Base-by-base conservation (phyloP, 2,888 invertebrate genomes). In the Drosophila incognita region DNA sequence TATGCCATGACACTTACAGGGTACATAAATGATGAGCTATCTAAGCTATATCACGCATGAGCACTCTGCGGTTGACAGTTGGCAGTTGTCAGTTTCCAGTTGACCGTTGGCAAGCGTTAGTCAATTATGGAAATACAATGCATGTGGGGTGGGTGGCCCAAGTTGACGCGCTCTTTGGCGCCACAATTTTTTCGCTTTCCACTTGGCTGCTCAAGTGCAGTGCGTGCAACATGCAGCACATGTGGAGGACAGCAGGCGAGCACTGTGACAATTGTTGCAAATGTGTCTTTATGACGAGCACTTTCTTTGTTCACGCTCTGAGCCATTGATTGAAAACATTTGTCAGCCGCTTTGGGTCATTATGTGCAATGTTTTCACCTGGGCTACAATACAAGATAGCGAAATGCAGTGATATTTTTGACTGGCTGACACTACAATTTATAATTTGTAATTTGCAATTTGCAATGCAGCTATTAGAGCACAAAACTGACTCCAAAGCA, bases 231-330 rank as follows among this genome's bases (percentile, higher is more conserved):
- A 52, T 54, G 53, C 54, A 11, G 36, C 36, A 33, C 53, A 68
- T 71, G 71, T 75, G 73, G 57, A 36, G 57, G 60, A 67, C 59
- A 70, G 21, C 42, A 27, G 62, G 49, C 35, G 58, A 49, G 35
- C 48, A 49, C 68, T 53, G 62, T 40, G 81, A 86, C 89, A 78
- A 83, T 72, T 66, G 69, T 48, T 58, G 51, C 65, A 61, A 46
- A 67, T 51, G 68, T 31, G 18, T 48, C 27, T 61, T 21, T 46
- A 15, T 15, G 46, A 18, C 35, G 46, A 38, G 31, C 66, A 68
- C 81, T 89, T 89, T 88, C 79, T 83, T 81, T 76, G 57, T 89
- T 86, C 84, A 83, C 82, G 83, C 82, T 82, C 42, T 76, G 69
- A 76, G 79, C 56, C 71, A 83, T 81, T 76, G 76, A 84, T 87